These are phyloP conservation scores for Alexandromys fortis DNA, from an alignment of 2,113 vertebrate genomes.

Conservation along the genomic window DNA sequence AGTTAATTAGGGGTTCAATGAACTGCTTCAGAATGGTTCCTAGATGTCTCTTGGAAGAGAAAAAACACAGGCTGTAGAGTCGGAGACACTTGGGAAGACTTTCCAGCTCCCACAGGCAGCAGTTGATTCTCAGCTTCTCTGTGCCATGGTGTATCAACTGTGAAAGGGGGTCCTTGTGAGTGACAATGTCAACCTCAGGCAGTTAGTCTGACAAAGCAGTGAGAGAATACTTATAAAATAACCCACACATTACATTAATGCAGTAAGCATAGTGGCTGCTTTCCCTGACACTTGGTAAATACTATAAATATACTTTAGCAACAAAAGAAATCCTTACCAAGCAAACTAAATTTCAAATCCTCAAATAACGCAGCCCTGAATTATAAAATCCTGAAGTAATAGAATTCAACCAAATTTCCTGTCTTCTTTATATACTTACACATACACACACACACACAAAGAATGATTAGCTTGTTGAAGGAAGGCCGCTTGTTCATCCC, in stretches of 20 bases:
- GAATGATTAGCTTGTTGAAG: neutral
- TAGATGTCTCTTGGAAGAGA: slow-evolving; percentile 27
- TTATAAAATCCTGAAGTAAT: neutral
- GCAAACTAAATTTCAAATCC: slow-evolving; percentile 47
- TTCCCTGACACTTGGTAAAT: neutral
- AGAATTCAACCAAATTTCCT: slow-evolving; percentile 18
- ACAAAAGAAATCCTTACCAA: slow-evolving; percentile 35
- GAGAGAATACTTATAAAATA: neutral
- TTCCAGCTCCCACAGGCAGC: neutral
- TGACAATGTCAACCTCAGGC: neutral
- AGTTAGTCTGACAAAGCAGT: neutral
- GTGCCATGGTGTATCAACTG: neutral
- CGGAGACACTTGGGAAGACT: neutral
- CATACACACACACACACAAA: neutral
- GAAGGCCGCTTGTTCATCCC: too few relatives aligned
- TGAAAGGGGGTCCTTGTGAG: neutral
- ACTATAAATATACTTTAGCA: slow-evolving; percentile 3
- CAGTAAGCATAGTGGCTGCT: neutral
- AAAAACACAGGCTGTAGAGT: neutral
- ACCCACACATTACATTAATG: neutral
- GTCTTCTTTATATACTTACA: neutral
- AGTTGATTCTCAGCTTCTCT: neutral
- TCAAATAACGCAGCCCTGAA: neutral
- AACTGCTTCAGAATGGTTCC: neutral
- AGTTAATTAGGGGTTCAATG: slow-evolving; percentile 57